These are phyloP conservation scores for Tetraneura akinire DNA, from an alignment of 1,140 invertebrate genomes.

Conservation along the genomic window DNA sequence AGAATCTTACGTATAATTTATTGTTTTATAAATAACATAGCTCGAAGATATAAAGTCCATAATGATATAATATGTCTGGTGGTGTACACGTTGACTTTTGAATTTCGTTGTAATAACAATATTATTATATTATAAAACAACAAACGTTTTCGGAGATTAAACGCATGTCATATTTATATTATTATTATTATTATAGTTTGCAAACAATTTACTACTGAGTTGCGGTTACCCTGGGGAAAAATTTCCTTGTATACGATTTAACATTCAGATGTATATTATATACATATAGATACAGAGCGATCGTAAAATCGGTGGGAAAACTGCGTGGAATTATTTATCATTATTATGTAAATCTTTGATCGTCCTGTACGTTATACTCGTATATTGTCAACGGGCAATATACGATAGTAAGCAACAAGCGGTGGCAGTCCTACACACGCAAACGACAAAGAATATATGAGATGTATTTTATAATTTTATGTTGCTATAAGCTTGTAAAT, in stretches of 20 bases:
- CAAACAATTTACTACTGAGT: neutral
- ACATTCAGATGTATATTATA: neutral
- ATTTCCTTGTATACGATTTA: neutral
- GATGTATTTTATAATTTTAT: too few relatives aligned
- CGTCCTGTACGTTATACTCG: too few relatives aligned
- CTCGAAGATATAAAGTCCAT: neutral
- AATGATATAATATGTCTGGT: neutral
- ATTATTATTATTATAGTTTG: neutral
- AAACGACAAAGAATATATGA: too few relatives aligned
- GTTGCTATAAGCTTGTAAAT: too few relatives aligned
- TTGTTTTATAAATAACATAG: neutral
- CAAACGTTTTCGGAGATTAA: neutral
- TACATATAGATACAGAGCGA: too few relatives aligned
- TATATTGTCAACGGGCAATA: too few relatives aligned
- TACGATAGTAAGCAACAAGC: too few relatives aligned
- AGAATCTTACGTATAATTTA: too few relatives aligned
- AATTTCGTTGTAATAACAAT: neutral
- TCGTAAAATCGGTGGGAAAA: too few relatives aligned
- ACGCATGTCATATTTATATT: neutral
- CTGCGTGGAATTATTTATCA: too few relatives aligned
- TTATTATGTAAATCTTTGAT: too few relatives aligned
- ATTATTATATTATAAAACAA: conserved; percentile 21
- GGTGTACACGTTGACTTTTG: neutral
- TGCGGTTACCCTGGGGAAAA: neutral
- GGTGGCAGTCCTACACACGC: too few relatives aligned